Conservation (phyloP, 1,140 invertebrate species). For the Melitaea cinxia region DNA sequence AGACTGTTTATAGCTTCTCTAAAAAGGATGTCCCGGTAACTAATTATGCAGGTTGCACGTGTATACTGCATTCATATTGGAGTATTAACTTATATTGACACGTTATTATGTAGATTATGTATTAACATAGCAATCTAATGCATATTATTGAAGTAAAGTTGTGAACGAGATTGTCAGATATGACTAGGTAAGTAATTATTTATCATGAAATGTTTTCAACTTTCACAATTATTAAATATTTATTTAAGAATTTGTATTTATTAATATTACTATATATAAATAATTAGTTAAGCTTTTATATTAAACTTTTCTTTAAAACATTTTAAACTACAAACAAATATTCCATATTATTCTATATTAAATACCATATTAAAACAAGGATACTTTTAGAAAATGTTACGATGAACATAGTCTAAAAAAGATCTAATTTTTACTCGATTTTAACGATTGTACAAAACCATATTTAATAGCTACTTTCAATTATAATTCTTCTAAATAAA, state of each 20-base stretch:
- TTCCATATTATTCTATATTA: too few species aligned
- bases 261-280: background rate
- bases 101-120: slow-evolving; percentile 39
- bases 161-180: slow-evolving; percentile 26
- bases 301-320: too few species aligned
- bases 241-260: slow-evolving; percentile 10
- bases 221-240: slow-evolving; percentile 28
- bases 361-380: too few species aligned
- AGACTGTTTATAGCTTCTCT: slow-evolving; percentile 25
- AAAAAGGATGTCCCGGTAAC: slow-evolving; percentile 34
- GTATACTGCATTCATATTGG: slow-evolving; percentile 25
- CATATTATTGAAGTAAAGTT: slow-evolving; percentile 40
- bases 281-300: too few species aligned
- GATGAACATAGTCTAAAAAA: too few species aligned
- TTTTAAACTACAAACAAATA: too few species aligned
- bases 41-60: slow-evolving; percentile 32
- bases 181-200: slow-evolving; percentile 30
- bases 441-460: too few species aligned
- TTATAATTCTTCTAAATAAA: too few species aligned
- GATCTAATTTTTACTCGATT: too few species aligned
- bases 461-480: too few species aligned
- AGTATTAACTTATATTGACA: slow-evolving; percentile 34
- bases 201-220: slow-evolving; percentile 27
- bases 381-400: too few species aligned
- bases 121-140: slow-evolving; percentile 35